Evolutionary conservation across 2,797 vertebrate species (phyloP), one percentile per base, ranked within the genome.

Genomic region (Sebastes cheni): DNA sequence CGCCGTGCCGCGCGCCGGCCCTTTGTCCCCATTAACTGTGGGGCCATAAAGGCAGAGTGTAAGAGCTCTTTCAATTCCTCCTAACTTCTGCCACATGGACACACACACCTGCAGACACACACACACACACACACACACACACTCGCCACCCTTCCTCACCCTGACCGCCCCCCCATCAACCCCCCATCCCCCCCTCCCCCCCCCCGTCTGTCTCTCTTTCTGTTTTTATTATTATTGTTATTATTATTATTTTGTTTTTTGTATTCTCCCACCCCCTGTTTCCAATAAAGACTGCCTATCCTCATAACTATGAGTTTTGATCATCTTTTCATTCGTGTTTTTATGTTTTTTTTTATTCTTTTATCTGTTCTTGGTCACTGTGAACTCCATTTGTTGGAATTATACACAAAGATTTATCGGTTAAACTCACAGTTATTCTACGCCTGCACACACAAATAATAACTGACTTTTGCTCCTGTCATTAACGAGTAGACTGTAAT

Each of bases 1-100:
- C 97, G 97, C 95, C 97, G 97, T 81, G 98, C 98, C 68, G 98
- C 98, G 27, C 97, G 98, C 96, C 97, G 97, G 89, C 98, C 98
- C 88, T 99, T 99, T 98, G 96, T 98, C 95, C 97, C 98, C 96
- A 98, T 99, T 98, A 99, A 99, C 97, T 98, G 97, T 97, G 98
- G 97, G 95, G 97, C 98, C 97, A 97, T 99, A 97, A 99, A 98
- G 97, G 98, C 98, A 97, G 97, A 99, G 97, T 99, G 98, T 99
- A 99, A 99, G 98, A 98, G 97, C 97, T 96, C 98, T 97, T 98
- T 98, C 96, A 98, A 97, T 98, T 97, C 97, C 96, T 98, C 98
- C 96, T 98, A 97, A 97, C 95, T 97, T 96, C 95, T 93, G 93
- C 92, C 87, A 85, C 91, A 91, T 69, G 86, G 77, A 86, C 73